phyloP scores from a whole-genome alignment of 2,113 vertebrate species.

The Rhinopithecus roxellana region DNA sequence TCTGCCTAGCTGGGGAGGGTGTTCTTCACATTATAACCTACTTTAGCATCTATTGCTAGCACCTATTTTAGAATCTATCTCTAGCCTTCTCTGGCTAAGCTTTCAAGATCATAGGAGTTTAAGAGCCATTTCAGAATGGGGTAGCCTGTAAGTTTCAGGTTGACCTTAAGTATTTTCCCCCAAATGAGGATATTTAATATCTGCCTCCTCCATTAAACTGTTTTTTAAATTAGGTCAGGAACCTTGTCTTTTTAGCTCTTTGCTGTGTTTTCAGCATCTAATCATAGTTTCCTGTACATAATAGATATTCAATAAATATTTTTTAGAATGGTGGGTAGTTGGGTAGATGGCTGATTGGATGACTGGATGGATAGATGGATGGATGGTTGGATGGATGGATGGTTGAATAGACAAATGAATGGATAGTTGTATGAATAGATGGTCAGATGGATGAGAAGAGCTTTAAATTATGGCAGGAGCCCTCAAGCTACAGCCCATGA shows the following conservation, averaged over 20 bases:
- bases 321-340: neutral
- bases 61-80: neutral
- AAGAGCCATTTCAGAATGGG: neutral
- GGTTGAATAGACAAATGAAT: neutral
- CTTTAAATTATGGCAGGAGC: neutral
- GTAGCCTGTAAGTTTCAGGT: neutral
- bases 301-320: neutral
- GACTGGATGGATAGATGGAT: neutral
- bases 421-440: neutral
- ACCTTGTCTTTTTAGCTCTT: slow-evolving; percentile 17
- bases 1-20: neutral
- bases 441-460: neutral
- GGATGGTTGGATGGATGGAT: neutral
- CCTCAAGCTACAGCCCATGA: neutral
- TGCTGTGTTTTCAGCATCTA: neutral
- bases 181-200: neutral
- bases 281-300: neutral
- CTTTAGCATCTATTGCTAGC: neutral
- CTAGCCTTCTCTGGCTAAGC: neutral
- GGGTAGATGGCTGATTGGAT: neutral
- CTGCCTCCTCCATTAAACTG: neutral
- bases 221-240: neutral
- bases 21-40: neutral
- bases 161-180: neutral
- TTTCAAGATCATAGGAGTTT: neutral